These are phyloP conservation scores for Glaucopsyche alexis DNA, from an alignment of 2,888 invertebrate species.

Conservation along the genomic window DNA sequence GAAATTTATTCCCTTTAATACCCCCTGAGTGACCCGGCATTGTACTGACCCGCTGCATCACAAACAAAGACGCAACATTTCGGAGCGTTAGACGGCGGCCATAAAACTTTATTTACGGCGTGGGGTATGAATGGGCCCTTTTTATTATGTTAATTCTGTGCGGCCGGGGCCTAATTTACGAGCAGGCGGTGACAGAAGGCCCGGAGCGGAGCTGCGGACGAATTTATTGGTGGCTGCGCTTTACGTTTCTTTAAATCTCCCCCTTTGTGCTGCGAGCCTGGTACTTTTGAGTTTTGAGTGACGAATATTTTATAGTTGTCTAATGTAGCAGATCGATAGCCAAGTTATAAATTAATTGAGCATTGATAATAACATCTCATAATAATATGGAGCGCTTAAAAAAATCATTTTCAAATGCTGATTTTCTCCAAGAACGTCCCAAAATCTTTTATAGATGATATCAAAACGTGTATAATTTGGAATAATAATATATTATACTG, in stretches of 20 bases:
- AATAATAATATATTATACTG: too few species aligned
- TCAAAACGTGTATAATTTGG: too few species aligned
- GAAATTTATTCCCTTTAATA: slow-evolving; percentile 18
- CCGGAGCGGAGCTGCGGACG: slow-evolving; percentile 33
- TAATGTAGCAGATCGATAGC: neutral
- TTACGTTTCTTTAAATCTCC: slow-evolving; percentile 20
- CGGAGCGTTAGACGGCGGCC: slow-evolving; percentile 70
- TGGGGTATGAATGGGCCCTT: slow-evolving; percentile 66
- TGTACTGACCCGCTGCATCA: slow-evolving; percentile 24
- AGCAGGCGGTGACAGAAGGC: slow-evolving; percentile 42
- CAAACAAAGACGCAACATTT: slow-evolving; percentile 53
- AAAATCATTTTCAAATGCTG: too few species aligned
- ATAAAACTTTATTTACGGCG: slow-evolving; percentile 75
- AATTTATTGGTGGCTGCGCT: slow-evolving; percentile 35
- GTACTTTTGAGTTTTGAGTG: slow-evolving; percentile 2
- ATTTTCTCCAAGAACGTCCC: too few species aligned
- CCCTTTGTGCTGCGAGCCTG: slow-evolving; percentile 16
- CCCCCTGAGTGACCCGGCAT: neutral
- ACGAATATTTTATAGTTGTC: neutral
- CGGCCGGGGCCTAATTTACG: slow-evolving; percentile 62
- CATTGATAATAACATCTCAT: neutral
- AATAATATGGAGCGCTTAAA: neutral
- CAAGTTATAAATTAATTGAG: neutral
- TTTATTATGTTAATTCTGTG: slow-evolving; percentile 74
- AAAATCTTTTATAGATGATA: too few species aligned